Percentiles rank a stretch among this genome's conserved stretches.
phyloP scores from a whole-genome alignment of 2,113 vertebrate genomes.

The Telmatochromis sp. region DNA sequence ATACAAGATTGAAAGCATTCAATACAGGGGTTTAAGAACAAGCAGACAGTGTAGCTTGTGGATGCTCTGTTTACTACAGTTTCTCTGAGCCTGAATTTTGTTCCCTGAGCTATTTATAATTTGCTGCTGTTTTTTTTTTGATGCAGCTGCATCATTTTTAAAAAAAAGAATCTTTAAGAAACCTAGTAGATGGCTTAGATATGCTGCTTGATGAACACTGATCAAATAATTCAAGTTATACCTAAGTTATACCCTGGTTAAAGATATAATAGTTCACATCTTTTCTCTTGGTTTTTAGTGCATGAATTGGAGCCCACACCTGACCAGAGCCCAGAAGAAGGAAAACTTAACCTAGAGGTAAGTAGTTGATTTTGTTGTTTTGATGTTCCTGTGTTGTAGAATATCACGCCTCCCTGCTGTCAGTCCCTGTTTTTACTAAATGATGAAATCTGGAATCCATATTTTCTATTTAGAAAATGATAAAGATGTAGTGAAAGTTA shows the following conservation, averaged over 20 bases:
- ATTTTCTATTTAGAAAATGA: background rate
- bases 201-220: background rate
- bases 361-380: background rate
- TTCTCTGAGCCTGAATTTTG: background rate
- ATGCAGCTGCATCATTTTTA: background rate
- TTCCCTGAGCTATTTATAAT: background rate
- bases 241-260: background rate
- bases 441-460: background rate
- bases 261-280: background rate
- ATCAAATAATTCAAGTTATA: background rate
- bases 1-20: background rate
- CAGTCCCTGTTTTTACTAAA: background rate
- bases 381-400: background rate
- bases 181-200: background rate
- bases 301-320: constrained; percentile 83
- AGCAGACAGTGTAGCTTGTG: background rate
- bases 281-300: constrained; percentile 44
- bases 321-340: constrained; percentile 81
- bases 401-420: background rate
- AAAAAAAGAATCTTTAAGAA: background rate
- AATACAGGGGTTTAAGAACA: background rate
- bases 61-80: background rate
- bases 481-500: background rate
- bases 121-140: background rate
- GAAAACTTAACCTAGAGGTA: constrained; percentile 53